Percentiles rank a stretch among this genome's conserved stretches.
phyloP scores from a whole-genome alignment of 2,797 vertebrate genomes.

The Simalia tracyae region DNA sequence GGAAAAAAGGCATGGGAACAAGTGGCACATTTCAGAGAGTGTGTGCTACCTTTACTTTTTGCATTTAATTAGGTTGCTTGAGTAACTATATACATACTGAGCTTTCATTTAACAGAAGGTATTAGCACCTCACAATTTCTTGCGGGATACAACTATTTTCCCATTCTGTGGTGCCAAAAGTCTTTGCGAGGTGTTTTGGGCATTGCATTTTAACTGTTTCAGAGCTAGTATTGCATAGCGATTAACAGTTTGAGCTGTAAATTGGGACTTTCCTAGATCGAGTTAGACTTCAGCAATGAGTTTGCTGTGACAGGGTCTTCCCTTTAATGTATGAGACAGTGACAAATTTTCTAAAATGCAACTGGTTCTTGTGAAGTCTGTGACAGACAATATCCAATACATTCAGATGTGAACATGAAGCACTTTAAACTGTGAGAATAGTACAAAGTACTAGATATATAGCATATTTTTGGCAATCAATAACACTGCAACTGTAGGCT shows the following conservation, averaged over 20 bases:
- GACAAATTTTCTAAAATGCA: neutral
- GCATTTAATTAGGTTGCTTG: neutral
- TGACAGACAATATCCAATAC: neutral
- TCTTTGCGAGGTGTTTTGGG: neutral
- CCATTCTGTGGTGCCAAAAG: neutral
- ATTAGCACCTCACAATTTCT: neutral
- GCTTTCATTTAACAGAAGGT: neutral
- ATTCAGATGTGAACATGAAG: neutral
- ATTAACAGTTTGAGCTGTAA: neutral
- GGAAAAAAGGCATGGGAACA: neutral
- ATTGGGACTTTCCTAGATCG: neutral
- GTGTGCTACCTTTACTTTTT: neutral
- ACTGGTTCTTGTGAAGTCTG: neutral
- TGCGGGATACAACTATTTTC: neutral
- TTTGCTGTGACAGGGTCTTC: neutral
- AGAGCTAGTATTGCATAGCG: neutral
- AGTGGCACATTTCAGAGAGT: neutral
- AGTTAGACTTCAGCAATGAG: neutral
- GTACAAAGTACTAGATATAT: neutral
- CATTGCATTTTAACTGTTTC: neutral
- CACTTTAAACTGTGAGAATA: neutral
- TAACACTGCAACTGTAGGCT: neutral
- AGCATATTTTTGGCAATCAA: neutral
- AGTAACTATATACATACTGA: neutral
- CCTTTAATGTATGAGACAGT: neutral